A percentile compares a stretch with the other conserved stretches of the same genome.
phyloP scores from a whole-genome alignment of 2,797 vertebrate genomes.

The Dryobates pubescens region DNA sequence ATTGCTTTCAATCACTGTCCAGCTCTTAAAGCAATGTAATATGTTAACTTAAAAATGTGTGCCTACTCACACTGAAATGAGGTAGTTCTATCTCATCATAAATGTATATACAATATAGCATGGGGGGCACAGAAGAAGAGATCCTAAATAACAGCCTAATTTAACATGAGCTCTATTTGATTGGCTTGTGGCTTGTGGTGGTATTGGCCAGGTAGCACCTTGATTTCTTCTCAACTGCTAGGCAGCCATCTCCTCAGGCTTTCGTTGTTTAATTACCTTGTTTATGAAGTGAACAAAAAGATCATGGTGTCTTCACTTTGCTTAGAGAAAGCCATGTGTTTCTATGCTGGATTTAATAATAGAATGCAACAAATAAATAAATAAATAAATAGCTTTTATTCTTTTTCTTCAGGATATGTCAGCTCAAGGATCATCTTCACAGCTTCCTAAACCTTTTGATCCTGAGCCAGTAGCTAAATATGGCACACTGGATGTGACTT shows the following conservation, averaged over 20 bases:
- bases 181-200: neutral
- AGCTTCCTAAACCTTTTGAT: conserved; percentile 92
- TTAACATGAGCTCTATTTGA: neutral
- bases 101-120: neutral
- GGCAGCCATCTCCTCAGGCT: neutral
- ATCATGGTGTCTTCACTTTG: neutral
- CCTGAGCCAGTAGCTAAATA: conserved; percentile 91
- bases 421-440: conserved; percentile 90
- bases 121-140: neutral
- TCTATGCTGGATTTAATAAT: conserved; percentile 41
- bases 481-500: conserved; percentile 94
- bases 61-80: neutral
- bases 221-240: conserved; percentile 14
- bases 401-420: conserved; percentile 86
- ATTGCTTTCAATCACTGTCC: neutral
- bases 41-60: neutral
- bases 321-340: neutral
- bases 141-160: neutral
- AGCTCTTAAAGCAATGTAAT: neutral
- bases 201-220: neutral
- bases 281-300: conserved; percentile 18
- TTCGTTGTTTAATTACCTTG: conserved; percentile 12
- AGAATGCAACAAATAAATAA: conserved; percentile 53
- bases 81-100: neutral
- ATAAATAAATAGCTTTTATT: conserved; percentile 36